Conservation (phyloP, 2,888 invertebrate species). For the Trissolcus japonicus region DNA sequence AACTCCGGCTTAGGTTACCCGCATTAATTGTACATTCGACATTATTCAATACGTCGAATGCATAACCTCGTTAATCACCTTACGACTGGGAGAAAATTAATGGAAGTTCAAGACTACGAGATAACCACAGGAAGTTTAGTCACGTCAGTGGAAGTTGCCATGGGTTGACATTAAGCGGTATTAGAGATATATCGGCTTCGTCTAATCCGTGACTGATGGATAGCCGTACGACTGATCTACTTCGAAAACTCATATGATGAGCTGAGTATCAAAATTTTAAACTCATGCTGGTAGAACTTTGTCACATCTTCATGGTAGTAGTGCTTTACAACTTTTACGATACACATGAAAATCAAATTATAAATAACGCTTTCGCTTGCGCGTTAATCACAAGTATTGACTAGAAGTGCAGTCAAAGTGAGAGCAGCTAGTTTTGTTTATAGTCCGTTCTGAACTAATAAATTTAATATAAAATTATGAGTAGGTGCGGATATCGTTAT, state of each 20-base stretch:
- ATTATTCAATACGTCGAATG: conserved; percentile 42
- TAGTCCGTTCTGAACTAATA: neutral
- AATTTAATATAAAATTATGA: neutral
- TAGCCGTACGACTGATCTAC: conserved; percentile 57
- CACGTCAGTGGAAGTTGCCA: conserved; percentile 62
- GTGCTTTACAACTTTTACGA: neutral
- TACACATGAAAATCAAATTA: conserved; percentile 26
- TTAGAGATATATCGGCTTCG: conserved; percentile 62
- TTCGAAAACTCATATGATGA: conserved; percentile 52
- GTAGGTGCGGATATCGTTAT: too few species aligned
- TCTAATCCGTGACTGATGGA: conserved; percentile 66
- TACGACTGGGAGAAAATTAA: conserved; percentile 52
- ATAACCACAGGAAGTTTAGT: conserved; percentile 62
- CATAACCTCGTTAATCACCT: conserved; percentile 54
- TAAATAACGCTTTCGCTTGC: neutral
- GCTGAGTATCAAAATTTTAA: conserved; percentile 52
- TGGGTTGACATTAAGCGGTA: conserved; percentile 62
- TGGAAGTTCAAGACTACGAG: conserved; percentile 49
- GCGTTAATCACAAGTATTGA: neutral
- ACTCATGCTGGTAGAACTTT: conserved; percentile 17
- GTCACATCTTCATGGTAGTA: too few species aligned
- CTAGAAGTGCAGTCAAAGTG: conserved; percentile 7
- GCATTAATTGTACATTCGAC: conserved; percentile 34
- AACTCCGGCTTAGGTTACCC: neutral
- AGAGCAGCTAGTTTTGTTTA: conserved; percentile 13